A percentile compares a stretch with the other conserved stretches of the same genome.
phyloP scores from a whole-genome alignment of 2,888 invertebrate species.

The Hypolimnas misippus region DNA sequence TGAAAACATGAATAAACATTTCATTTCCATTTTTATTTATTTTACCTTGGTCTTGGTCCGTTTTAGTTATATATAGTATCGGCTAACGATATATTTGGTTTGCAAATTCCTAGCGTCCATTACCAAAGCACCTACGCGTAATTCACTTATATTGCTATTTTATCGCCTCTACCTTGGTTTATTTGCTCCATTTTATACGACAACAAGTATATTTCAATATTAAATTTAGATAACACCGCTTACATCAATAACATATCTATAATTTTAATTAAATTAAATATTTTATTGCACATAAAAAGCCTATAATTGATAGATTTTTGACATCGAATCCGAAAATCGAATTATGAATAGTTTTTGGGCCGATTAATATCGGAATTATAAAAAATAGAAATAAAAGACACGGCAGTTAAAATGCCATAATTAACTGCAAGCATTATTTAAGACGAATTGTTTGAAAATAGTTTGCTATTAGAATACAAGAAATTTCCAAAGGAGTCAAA shows the following conservation, averaged over 20 bases:
- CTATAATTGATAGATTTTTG: background rate
- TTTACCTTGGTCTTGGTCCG: constrained; percentile 7
- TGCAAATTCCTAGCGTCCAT: constrained; percentile 28
- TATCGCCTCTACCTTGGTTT: constrained; percentile 20
- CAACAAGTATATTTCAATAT: background rate
- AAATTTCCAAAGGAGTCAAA: too few species aligned
- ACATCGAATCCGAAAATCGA: too few species aligned
- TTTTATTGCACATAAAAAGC: background rate
- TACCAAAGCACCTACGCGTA: constrained; percentile 22
- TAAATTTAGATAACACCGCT: background rate
- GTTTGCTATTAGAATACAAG: too few species aligned
- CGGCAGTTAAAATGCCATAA: too few species aligned
- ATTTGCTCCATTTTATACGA: constrained; percentile 1
- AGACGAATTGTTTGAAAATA: too few species aligned
- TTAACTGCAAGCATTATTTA: too few species aligned
- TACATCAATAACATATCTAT: constrained; percentile 5
- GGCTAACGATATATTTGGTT: constrained; percentile 25
- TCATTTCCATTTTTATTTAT: background rate
- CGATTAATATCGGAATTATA: too few species aligned
- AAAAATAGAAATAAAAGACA: too few species aligned
- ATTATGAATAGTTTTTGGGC: too few species aligned
- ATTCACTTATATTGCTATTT: constrained; percentile 13
- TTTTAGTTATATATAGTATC: constrained; percentile 15
- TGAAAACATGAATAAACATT: background rate
- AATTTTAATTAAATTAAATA: too few species aligned